Base-by-base conservation (phyloP, 2,113 vertebrate genomes). In the Centropus unirufus region DNA sequence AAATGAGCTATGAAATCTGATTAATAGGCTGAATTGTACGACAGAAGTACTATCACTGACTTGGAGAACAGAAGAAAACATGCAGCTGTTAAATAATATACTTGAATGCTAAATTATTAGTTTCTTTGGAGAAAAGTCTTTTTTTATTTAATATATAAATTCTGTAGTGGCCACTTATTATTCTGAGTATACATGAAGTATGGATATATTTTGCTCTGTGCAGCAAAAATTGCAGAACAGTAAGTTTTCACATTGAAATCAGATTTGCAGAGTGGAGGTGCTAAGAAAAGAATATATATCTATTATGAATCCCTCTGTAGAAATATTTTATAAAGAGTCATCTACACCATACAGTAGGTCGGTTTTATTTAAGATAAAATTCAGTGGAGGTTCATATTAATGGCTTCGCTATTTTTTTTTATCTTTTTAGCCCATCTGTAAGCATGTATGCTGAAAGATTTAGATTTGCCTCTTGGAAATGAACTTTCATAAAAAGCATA, bases 401-500 rank as follows among this genome's bases (percentile, higher is more conserved):
- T 79, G 34, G 4, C 40, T 54, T 89, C 54, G n/a, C 36, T 11
- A 9, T n/a, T 74, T 82, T 83, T 36, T 36, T 42, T 36, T 0
- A 16, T 79, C 34, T 52, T 90, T 92, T 94, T 84, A 91, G 47
- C 16, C 46, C 29, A 18, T 90, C 27, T 86, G 5, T 90, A 49
- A 68, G 29, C 19, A 14, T 81, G 55, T 32, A 40, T 76, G 24
- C 47, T 70, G 32, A 58, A 92, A 80, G 27, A 78, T 80, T 83
- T 93, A 63, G 20, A 18, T 44, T 88, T 91, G 8, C 23, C 63
- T 89, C 77, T 92, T 94, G 39, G 86, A 85, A 95, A 80, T 88
- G 70, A 90, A 42, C 20, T 87, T 95, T 84, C 76, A 66, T 74
- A 47, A 95, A 88, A 78, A 46, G 52, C 78, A 30, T 52, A 70